These are phyloP conservation scores for Chrysaora quinquecirrha DNA, from an alignment of 30 jellyfish, hydroid and myxozoan genomes.

Conservation along the genomic window DNA sequence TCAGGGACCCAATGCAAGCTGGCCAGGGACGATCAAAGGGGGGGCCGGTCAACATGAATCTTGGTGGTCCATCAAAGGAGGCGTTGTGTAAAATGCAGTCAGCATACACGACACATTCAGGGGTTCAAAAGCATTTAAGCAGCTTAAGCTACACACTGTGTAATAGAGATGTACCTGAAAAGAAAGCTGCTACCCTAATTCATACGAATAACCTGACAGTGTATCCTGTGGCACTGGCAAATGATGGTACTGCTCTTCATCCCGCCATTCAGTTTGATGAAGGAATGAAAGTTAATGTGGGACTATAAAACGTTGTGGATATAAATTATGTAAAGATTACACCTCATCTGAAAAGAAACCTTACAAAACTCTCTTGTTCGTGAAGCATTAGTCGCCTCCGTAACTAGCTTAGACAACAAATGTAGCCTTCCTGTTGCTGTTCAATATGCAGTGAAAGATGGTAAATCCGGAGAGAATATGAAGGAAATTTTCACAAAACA, in stretches of 20 bases:
- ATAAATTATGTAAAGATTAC: background rate
- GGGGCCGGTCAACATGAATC: too few relatives aligned
- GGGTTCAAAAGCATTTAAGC: background rate
- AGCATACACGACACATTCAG: background rate
- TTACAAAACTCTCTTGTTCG: background rate
- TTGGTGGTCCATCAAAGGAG: constrained; percentile 11
- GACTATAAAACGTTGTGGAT: background rate
- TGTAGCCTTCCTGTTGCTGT: constrained; percentile 13
- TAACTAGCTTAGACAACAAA: constrained; percentile 14
- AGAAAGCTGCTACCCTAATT: background rate
- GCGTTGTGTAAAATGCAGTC: background rate
- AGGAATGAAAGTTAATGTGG: constrained; percentile 13
- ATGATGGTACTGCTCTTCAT: constrained; percentile 13
- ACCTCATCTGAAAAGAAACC: background rate
- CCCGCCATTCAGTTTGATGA: constrained; percentile 14
- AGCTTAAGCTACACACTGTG: background rate
- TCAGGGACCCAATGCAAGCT: too few relatives aligned
- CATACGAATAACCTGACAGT: background rate
- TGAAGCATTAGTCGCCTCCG: background rate
- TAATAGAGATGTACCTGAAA: background rate
- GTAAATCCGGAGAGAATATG: constrained; percentile 9
- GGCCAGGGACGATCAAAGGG: too few relatives aligned
- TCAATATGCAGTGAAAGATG: background rate
- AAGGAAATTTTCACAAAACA: background rate
- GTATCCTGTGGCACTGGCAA: background rate